These are phyloP conservation scores for Corynorhinus townsendii DNA, from an alignment of 2,113 vertebrate species.

Conservation along the genomic window DNA sequence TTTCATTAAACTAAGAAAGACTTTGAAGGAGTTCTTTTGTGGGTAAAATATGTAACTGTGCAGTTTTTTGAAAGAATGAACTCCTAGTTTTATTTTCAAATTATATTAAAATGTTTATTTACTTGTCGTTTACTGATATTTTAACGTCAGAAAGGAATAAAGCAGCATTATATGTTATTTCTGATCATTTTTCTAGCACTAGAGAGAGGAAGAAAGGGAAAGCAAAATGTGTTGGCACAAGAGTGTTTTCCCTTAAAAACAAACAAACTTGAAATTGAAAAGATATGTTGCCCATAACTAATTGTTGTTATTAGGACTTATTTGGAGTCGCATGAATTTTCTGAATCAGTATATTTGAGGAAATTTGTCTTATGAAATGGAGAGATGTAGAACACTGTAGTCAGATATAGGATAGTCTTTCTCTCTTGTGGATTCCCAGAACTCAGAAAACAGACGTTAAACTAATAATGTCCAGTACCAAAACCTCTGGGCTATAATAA, in stretches of 20 bases:
- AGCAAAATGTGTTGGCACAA: not conserved
- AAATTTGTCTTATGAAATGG: not conserved
- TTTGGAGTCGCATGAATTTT: not conserved
- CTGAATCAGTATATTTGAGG: not conserved
- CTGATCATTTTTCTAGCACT: not conserved
- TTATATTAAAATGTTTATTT: not conserved
- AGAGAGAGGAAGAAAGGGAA: not conserved
- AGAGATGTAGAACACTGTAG: not conserved
- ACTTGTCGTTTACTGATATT: not conserved
- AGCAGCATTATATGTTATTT: not conserved
- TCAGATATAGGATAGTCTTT: not conserved
- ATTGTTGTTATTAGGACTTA: constrained; percentile 34
- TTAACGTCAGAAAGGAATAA: not conserved
- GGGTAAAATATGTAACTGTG: not conserved
- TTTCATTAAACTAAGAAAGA: not conserved
- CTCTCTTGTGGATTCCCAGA: not conserved
- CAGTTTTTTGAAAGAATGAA: not conserved
- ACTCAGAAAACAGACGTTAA: not conserved
- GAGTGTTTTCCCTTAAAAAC: not conserved
- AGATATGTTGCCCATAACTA: not conserved
- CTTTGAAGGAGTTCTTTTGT: constrained; percentile 28
- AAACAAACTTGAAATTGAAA: not conserved
- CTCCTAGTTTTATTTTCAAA: constrained; percentile 13
- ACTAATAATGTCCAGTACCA: not conserved
- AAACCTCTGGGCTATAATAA: not conserved